Evolutionary conservation across 2,113 vertebrate genomes (phyloP).

Genomic region (Pteropus alecto): DNA sequence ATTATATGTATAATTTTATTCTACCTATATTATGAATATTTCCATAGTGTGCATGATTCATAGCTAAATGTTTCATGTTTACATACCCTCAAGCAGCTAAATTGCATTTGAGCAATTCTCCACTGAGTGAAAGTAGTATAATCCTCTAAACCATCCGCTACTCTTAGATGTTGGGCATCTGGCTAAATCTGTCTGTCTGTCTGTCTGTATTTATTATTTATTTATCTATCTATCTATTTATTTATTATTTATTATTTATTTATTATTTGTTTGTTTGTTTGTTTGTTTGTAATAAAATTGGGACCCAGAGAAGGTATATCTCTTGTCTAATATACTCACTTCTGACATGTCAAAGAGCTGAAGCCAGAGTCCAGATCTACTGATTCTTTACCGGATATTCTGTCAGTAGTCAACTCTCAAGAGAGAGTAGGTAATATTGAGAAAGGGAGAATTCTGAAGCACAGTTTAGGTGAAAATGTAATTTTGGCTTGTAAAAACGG

Average conservation of each 20-base stretch:
- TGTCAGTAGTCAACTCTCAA: not conserved
- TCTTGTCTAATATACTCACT: not conserved
- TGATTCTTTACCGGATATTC: not conserved
- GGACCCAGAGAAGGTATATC: not conserved
- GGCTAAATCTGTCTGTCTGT: too few species aligned
- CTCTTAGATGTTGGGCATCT: not conserved
- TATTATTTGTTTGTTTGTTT: too few species aligned
- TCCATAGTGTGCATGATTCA: not conserved
- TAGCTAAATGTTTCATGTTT: not conserved
- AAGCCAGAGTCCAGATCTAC: not conserved
- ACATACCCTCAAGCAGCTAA: not conserved
- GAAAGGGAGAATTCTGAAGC: not conserved
- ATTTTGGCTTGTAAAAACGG: not conserved
- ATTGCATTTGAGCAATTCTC: not conserved
- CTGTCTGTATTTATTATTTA: too few species aligned
- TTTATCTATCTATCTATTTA: too few species aligned
- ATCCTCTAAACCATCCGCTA: not conserved
- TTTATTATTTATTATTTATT: too few species aligned
- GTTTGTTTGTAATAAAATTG: not conserved
- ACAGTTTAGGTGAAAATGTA: not conserved
- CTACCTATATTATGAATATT: not conserved
- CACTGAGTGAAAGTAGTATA: not conserved
- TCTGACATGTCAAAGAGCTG: not conserved
- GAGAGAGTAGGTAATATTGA: not conserved
- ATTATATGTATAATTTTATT: not conserved